Evolutionary conservation across 2,113 vertebrate species (phyloP), one percentile per base, ranked within the genome.

Genomic region (Nannobrachium achirus): DNA sequence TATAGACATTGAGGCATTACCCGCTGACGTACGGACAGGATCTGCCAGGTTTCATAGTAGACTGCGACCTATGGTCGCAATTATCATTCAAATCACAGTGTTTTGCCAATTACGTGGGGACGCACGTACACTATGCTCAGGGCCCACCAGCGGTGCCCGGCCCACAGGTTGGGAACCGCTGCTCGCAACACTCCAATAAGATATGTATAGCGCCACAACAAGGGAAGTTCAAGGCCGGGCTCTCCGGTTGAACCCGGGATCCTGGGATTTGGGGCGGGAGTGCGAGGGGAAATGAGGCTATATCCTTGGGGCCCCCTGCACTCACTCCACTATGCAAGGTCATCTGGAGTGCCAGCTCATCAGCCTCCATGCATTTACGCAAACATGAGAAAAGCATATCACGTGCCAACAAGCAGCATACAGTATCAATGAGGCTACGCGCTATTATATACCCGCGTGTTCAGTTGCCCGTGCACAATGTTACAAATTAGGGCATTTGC

Each of bases 141-240:
- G 25, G 25, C 25, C 25, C 25, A 33, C 25, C 25, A 33, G 25
- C 6, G 25, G 25, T 33, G 25, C n/a, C n/a, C n/a, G n/a, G n/a
- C n/a, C n/a, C n/a, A n/a, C n/a, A n/a, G n/a, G n/a, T n/a, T n/a
- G 3, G 25, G 25, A 33, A 33, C 1, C 25, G 25, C 25, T 33
- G 25, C 25, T 33, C 25, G 25, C 25, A 25, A 1, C 25, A 33
- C 25, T 83, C 81, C 71, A 69, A 66, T 77, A 87, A 78, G 78
- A 89, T 83, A 86, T 83, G 79, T 33, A 33, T 76, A 86, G 15
- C 76, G 72, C 84, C 85, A 86, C 84, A 89, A 88, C 86, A 85
- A 66, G 83, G 81, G 79, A 85, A 89, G 66, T 84, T 77, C 85
- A 82, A 88, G 79, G 82, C 80, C 81, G 62, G 57, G 78, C 73